phyloP scores from a whole-genome alignment of 2,113 vertebrate species.

The Bungarus multicinctus region DNA sequence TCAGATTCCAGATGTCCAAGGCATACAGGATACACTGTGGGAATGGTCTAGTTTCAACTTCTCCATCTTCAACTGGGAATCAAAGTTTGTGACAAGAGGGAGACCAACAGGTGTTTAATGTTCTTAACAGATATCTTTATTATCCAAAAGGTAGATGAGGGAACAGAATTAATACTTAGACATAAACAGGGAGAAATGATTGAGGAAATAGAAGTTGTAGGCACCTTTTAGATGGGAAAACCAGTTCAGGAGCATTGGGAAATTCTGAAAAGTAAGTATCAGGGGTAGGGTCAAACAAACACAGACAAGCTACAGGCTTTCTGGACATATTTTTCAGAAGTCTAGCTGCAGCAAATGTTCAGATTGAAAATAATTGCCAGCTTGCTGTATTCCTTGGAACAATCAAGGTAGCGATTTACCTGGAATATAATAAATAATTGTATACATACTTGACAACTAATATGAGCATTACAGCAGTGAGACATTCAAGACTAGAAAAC shows the following conservation, averaged over 20 bases:
- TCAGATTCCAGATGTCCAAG: neutral
- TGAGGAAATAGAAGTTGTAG: neutral
- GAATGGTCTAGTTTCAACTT: neutral
- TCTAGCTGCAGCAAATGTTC: neutral
- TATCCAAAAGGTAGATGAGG: neutral
- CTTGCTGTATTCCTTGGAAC: neutral
- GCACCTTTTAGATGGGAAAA: neutral
- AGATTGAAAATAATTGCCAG: neutral
- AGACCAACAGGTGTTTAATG: neutral
- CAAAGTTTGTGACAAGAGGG: neutral
- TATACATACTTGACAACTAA: neutral
- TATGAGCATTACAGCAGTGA: neutral
- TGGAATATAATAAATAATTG: neutral
- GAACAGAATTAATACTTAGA: neutral
- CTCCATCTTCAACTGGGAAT: neutral
- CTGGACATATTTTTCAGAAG: neutral
- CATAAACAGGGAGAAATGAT: neutral
- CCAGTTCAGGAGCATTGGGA: neutral
- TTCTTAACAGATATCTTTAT: neutral
- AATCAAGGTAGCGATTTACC: neutral
- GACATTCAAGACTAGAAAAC: neutral
- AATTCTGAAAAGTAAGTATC: neutral
- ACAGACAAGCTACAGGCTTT: neutral
- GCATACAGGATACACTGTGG: neutral
- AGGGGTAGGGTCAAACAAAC: neutral